These are phyloP conservation scores for Hanleya hanleyi DNA, from an alignment of 2,888 invertebrate species.

Conservation along the genomic window DNA sequence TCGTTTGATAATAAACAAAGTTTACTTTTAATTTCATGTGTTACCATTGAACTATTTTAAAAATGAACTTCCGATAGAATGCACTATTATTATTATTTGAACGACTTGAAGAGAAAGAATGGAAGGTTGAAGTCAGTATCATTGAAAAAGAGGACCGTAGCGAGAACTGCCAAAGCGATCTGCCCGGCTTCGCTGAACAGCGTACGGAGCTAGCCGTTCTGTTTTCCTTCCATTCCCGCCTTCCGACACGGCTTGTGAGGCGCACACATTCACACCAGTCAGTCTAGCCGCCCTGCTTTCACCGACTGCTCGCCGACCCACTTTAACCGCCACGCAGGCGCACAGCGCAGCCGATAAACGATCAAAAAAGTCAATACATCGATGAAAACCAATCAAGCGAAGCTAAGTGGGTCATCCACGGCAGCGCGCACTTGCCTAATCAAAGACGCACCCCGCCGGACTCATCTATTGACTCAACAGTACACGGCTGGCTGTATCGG, in stretches of 20 bases:
- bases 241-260: background rate
- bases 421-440: background rate
- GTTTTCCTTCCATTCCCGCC: too few relatives aligned
- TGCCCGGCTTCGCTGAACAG: too few relatives aligned
- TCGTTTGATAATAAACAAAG: too few relatives aligned
- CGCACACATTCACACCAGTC: background rate
- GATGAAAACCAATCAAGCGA: background rate
- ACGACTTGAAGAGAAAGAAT: too few relatives aligned
- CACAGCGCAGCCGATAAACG: background rate
- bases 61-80: too few relatives aligned
- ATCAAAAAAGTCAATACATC: conserved; percentile 4
- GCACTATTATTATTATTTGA: too few relatives aligned
- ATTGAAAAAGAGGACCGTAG: background rate
- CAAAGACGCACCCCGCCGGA: background rate
- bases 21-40: too few relatives aligned
- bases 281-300: background rate
- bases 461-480: conserved; percentile 4
- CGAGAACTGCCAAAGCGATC: background rate
- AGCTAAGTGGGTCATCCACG: background rate
- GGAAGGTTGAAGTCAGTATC: too few relatives aligned
- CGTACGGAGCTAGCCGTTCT: too few relatives aligned
- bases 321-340: conserved; percentile 3
- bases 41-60: too few relatives aligned
- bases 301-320: background rate
- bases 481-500: background rate